A percentile compares a stretch with the other conserved stretches of the same genome.
These are phyloP conservation scores for Tragelaphus strepsiceros DNA, from an alignment of 2,113 vertebrate genomes.

Conservation along the genomic window DNA sequence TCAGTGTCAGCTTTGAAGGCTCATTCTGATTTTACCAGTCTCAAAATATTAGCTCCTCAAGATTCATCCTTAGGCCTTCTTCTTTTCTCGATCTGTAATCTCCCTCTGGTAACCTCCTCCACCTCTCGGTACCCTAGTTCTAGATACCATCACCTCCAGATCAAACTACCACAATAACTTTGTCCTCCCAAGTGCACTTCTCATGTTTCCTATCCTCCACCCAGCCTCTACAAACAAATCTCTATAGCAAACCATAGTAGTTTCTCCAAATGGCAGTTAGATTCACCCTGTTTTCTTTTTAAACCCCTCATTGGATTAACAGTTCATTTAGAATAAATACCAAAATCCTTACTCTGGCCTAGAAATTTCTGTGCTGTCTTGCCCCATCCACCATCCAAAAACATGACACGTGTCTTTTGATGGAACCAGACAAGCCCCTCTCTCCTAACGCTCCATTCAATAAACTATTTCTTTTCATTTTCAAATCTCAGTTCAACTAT, in stretches of 20 bases:
- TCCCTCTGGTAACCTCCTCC: not conserved
- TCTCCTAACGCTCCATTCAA: not conserved
- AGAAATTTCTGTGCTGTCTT: not conserved
- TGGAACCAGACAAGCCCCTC: not conserved
- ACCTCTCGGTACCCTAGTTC: not conserved
- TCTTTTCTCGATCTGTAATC: not conserved
- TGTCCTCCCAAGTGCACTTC: not conserved
- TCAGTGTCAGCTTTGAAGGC: not conserved
- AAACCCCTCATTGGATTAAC: not conserved
- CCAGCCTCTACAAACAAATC: not conserved
- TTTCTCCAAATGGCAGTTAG: not conserved
- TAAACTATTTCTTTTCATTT: not conserved
- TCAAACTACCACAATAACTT: not conserved
- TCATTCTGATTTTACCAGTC: not conserved
- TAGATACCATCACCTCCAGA: not conserved
- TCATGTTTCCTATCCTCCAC: not conserved
- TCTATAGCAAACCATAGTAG: not conserved
- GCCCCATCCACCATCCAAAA: not conserved
- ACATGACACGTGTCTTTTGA: not conserved
- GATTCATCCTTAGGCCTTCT: not conserved
- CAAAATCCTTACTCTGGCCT: not conserved
- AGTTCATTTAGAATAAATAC: not conserved
- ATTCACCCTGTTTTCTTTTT: not conserved
- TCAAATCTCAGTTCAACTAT: not conserved
- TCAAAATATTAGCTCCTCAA: not conserved